These are phyloP conservation scores for Macrosoma leucophasiata DNA, from an alignment of 2,888 invertebrate genomes.

Conservation along the genomic window DNA sequence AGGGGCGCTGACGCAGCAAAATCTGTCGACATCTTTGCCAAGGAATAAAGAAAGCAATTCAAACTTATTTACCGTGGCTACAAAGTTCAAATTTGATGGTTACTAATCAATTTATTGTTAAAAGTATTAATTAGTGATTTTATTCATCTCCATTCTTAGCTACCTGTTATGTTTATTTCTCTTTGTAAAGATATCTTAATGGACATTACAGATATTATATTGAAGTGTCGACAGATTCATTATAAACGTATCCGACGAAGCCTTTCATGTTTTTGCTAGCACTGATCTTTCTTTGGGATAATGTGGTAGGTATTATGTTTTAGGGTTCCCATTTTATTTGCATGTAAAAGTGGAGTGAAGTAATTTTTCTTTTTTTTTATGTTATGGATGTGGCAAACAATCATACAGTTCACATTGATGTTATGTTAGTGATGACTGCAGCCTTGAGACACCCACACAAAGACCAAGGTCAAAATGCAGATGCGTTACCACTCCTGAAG, in stretches of 20 bases:
- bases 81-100: slow-evolving; percentile 17
- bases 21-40: slow-evolving; percentile 13
- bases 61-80: not conserved
- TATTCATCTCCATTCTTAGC: slow-evolving; percentile 36
- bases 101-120: slow-evolving; percentile 16
- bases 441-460: too few relatives aligned
- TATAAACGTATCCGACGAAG: not conserved
- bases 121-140: slow-evolving; percentile 45
- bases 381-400: too few relatives aligned
- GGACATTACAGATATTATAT: slow-evolving; percentile 27
- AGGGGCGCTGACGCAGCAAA: slow-evolving; percentile 29
- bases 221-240: slow-evolving; percentile 18
- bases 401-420: too few relatives aligned
- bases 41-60: not conserved
- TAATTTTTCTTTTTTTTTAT: too few relatives aligned
- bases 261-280: not conserved
- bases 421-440: too few relatives aligned
- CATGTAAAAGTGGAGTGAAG: too few relatives aligned
- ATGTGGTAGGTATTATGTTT: too few relatives aligned
- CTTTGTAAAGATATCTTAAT: slow-evolving; percentile 31
- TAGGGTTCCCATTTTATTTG: too few relatives aligned
- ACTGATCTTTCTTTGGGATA: too few relatives aligned
- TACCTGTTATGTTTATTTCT: slow-evolving; percentile 38
- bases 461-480: too few relatives aligned
- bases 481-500: too few relatives aligned